Evolutionary conservation across 2,113 vertebrate species (phyloP).

Genomic region (human (Homo sapiens)): GRCh38 chr22:49679501-49680000

Average conservation of each 20-base stretch:
- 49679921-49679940: accelerated
- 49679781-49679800: not conserved
- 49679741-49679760: not conserved
- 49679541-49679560: too few species aligned
- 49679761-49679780: not conserved
- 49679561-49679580: accelerated
- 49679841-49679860: accelerated
- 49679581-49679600: accelerated
- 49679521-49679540: not conserved
- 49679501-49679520: not conserved
- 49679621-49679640: not conserved
- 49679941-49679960: not conserved
- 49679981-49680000: not conserved
- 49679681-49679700: accelerated
- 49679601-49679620: not conserved
- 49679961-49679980: not conserved
- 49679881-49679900: too few species aligned
- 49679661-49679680: accelerated
- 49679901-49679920: not conserved
- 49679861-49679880: not conserved
- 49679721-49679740: accelerated
- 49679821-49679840: not conserved
- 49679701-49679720: accelerated
- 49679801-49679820: not conserved
- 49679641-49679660: not conserved